Conservation (phyloP, 2,797 vertebrate species). For the Neosilurus mollespiculum region DNA sequence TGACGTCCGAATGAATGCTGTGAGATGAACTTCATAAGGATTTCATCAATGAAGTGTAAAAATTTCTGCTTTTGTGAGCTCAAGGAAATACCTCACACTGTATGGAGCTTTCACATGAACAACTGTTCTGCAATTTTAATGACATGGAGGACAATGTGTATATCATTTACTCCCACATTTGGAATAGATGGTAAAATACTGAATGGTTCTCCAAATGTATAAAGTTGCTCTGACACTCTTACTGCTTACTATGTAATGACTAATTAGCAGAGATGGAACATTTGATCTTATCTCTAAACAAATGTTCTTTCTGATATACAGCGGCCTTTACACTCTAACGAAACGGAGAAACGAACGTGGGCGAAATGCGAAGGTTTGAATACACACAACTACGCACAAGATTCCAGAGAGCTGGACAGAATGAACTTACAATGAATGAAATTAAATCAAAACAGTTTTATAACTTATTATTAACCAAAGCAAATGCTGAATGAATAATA, state of each 20-base stretch:
- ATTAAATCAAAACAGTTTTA: too few relatives aligned
- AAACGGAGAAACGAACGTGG: too few relatives aligned
- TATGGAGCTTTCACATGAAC: constrained; percentile 20
- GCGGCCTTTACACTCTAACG: too few relatives aligned
- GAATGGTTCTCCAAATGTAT: not conserved
- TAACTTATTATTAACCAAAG: too few relatives aligned
- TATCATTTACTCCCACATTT: not conserved
- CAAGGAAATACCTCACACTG: not conserved
- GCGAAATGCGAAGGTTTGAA: too few relatives aligned
- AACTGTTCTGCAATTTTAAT: constrained; percentile 5
- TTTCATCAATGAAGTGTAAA: not conserved
- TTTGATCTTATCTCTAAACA: not conserved
- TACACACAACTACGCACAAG: too few relatives aligned
- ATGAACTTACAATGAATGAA: too few relatives aligned
- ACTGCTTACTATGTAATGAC: not conserved
- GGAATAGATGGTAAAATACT: not conserved
- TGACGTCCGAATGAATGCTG: not conserved
- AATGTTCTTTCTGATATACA: not conserved
- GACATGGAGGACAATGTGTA: not conserved
- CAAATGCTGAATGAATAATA: too few relatives aligned
- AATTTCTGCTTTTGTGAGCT: not conserved
- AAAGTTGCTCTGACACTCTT: too few relatives aligned
- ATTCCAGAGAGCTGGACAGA: too few relatives aligned
- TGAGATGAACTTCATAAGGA: constrained; percentile 23
- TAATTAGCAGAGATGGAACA: not conserved